Evolutionary conservation across 2,113 vertebrate genomes (phyloP).

Genomic region (Myotis davidii): DNA sequence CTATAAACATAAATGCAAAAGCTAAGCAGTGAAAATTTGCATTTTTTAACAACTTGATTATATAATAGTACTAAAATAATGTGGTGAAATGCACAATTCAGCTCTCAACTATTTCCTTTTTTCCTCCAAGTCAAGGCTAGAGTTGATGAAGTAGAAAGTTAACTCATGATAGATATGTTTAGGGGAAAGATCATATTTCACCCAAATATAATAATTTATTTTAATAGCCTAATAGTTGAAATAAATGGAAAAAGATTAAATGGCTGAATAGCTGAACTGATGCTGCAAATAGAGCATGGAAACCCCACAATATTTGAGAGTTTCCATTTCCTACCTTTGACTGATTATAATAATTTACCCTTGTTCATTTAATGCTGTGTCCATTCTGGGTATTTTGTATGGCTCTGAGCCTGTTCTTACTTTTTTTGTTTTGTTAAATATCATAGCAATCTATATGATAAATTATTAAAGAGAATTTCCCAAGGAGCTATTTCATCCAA

Average conservation of each 20-base stretch:
- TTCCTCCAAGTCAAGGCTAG: not conserved
- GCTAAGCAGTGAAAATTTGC: slow-evolving; percentile 28
- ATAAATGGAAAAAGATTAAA: slow-evolving; percentile 9
- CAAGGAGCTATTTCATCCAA: not conserved
- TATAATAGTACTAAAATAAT: slow-evolving; percentile 58
- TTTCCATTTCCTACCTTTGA: slow-evolving; percentile 36
- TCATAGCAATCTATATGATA: slow-evolving; percentile 58
- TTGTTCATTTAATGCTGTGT: slow-evolving; percentile 43
- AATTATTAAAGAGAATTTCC: slow-evolving; percentile 44
- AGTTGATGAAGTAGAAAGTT: not conserved
- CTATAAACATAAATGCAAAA: slow-evolving; percentile 70
- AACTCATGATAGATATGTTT: not conserved
- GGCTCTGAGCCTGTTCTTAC: slow-evolving; percentile 63
- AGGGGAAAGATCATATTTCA: slow-evolving; percentile 45
- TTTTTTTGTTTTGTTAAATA: slow-evolving; percentile 21
- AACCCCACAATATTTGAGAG: not conserved
- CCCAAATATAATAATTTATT: not conserved
- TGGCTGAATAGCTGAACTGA: slow-evolving; percentile 13
- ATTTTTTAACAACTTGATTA: slow-evolving; percentile 49
- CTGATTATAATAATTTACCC: slow-evolving; percentile 42
- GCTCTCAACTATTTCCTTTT: slow-evolving; percentile 6
- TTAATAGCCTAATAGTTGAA: slow-evolving; percentile 55
- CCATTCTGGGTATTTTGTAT: slow-evolving; percentile 49
- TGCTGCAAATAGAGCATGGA: slow-evolving; percentile 19
- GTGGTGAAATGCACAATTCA: not conserved